These are phyloP conservation scores for Ryuthela nishihirai DNA, from an alignment of 2,888 invertebrate genomes.

Conservation along the genomic window DNA sequence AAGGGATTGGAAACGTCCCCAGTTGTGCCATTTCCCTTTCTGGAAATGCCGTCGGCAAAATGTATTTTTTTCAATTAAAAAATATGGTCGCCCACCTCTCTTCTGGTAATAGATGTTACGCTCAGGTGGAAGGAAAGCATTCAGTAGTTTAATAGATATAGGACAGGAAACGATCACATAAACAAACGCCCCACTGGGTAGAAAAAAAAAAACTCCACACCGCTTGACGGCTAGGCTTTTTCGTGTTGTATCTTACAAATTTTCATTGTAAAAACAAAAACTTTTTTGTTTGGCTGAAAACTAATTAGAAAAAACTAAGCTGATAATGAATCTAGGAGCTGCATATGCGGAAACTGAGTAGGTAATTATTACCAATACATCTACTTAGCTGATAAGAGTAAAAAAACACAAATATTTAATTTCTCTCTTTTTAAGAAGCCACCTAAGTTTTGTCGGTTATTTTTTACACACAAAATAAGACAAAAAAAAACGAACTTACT, in stretches of 20 bases:
- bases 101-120: neutral
- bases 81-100: constrained; percentile 10
- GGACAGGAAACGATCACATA: no score
- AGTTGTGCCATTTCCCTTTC: neutral
- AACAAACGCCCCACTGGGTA: no score
- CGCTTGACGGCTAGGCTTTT: no score
- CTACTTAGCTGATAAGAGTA: no score
- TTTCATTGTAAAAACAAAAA: neutral
- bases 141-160: no score
- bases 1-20: neutral
- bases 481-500: constrained; percentile 9
- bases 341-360: neutral
- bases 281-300: neutral
- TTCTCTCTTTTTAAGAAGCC: no score
- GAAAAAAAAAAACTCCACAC: no score
- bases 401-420: no score
- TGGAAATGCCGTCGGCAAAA: neutral
- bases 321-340: neutral
- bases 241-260: no score
- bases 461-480: constrained; percentile 1
- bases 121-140: constrained; percentile 11
- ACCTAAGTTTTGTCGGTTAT: constrained; percentile 5
- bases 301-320: neutral
- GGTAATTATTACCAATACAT: neutral
- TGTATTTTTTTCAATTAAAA: neutral